Evolutionary conservation across 2,113 vertebrate species (phyloP), one percentile per base, ranked within the genome.

Genomic region (Gadus chalcogrammus): DNA sequence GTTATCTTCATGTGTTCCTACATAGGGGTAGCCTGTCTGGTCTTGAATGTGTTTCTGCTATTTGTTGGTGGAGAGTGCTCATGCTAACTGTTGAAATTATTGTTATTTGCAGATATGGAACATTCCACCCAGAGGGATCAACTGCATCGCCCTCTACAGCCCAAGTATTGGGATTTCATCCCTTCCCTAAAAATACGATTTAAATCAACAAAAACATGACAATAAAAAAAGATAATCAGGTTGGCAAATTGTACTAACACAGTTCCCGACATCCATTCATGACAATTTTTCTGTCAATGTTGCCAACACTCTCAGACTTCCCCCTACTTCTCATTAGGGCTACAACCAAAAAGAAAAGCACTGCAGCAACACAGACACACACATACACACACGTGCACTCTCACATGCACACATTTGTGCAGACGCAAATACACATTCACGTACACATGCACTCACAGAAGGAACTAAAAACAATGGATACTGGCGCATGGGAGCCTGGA

Each of bases 401-500:
- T 20, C 27, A 67, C 48, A 67, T 24, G 63, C 64, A 66, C 68
- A 20, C 38, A 72, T 16, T 53, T 31, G 61, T 53, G 53, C 38
- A 61, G 24, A 63, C 58, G 66, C 63, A 63, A 58, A 68, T 17
- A 75, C 28, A 65, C 61, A 48, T n/a, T 20, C 27, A 67, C 48
- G 64, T 24, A 66, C 64, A 66, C 68, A 20, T 53, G 77, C 68
- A 78, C 65, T 67, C 64, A 65, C 75, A 72, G 76, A 77, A 88
- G 87, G 90, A 90, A 79, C 81, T 18, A 67, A 85, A 85, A 70
- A 91, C 90, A 91, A 89, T 90, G 79, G 88, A 79, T 73, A 74
- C 70, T 82, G 85, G 85, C 71, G 78, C 85, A 88, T 91, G 90
- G 90, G 90, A 91, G 86, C 81, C 78, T 82, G 83, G 80, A 86